Conservation (phyloP, 2,113 vertebrate species). For the Gopherus flavomarginatus region DNA sequence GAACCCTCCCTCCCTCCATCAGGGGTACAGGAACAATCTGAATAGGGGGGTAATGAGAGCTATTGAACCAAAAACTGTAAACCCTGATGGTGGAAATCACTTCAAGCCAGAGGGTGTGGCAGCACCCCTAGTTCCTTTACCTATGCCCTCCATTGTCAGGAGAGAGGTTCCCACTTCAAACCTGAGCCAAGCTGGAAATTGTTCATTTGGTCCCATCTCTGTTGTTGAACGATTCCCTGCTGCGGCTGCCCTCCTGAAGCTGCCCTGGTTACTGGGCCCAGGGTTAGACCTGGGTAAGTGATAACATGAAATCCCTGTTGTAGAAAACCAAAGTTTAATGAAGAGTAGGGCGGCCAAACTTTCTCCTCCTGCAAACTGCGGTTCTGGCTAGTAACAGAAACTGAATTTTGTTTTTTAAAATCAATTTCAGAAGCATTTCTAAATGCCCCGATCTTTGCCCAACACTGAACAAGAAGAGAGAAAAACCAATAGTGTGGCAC, state of each 20-base stretch:
- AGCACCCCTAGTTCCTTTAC: background rate
- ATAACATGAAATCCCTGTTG: background rate
- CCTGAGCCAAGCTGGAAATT: background rate
- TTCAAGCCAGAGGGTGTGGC: background rate
- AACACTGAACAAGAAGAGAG: background rate
- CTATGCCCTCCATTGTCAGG: background rate
- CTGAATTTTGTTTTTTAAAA: background rate
- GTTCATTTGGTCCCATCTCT: background rate
- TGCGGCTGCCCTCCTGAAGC: background rate
- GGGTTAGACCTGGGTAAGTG: background rate
- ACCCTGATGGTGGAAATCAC: no score
- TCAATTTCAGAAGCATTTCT: slow-evolving; percentile 20
- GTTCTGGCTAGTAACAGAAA: background rate
- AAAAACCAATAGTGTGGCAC: background rate
- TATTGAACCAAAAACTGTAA: no score
- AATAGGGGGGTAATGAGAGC: no score
- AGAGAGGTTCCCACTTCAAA: background rate
- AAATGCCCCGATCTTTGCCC: slow-evolving; percentile 27
- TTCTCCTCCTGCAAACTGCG: background rate
- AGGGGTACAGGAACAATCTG: no score
- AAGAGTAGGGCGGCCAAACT: background rate
- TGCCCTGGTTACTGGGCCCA: slow-evolving; percentile 52
- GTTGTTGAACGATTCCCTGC: background rate
- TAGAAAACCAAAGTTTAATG: background rate
- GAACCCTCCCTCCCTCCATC: background rate